phyloP scores from a whole-genome alignment of 2,888 invertebrate species.

The Pachymerium ferrugineum region DNA sequence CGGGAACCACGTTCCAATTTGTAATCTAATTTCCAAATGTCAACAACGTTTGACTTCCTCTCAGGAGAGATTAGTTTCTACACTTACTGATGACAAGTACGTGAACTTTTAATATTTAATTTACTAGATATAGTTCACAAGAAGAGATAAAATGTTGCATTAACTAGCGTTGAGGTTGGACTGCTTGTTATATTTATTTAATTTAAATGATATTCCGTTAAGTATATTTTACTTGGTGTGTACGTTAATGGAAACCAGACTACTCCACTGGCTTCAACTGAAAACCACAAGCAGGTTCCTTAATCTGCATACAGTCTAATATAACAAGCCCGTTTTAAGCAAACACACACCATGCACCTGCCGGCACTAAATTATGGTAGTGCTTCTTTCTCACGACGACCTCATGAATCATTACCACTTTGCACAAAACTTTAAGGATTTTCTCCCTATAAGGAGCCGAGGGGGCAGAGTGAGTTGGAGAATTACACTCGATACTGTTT shows the following conservation, averaged over 20 bases:
- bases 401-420: constrained; percentile 10
- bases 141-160: too few relatives aligned
- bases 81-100: neutral
- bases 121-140: too few relatives aligned
- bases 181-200: neutral
- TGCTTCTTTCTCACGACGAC: neutral
- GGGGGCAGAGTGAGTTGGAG: too few relatives aligned
- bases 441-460: neutral
- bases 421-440: neutral
- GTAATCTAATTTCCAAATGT: neutral
- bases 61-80: too few relatives aligned
- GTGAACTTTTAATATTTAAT: too few relatives aligned
- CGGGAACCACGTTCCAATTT: too few relatives aligned
- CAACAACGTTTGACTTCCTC: neutral
- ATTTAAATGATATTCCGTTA: neutral
- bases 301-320: constrained; percentile 14
- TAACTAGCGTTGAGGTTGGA: neutral
- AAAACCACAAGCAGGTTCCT: neutral
- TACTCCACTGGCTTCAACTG: neutral
- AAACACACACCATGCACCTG: constrained; percentile 7
- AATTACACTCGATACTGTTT: too few relatives aligned
- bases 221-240: neutral
- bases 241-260: constrained; percentile 2
- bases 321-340: constrained; percentile 5
- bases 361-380: neutral